Evolutionary conservation across 2,797 vertebrate genomes (phyloP).

Genomic region (Danionella dracula): DNA sequence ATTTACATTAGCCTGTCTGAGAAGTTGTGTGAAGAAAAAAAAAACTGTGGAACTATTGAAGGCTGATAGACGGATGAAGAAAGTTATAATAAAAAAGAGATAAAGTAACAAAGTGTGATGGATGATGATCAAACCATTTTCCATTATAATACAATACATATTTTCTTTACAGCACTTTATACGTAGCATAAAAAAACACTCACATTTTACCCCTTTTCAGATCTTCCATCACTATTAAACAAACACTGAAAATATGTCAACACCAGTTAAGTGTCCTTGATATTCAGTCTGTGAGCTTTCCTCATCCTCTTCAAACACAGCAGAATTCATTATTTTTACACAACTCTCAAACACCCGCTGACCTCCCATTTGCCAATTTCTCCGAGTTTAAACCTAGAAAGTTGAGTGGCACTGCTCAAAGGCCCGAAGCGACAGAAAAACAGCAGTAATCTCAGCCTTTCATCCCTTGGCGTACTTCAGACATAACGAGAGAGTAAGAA

Average conservation of each 20-base stretch:
- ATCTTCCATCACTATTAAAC: no score
- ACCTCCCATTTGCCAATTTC: neutral
- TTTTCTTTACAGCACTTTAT: no score
- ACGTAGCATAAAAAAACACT: no score
- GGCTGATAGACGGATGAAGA: neutral
- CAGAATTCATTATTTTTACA: neutral
- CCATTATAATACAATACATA: no score
- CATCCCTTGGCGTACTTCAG: neutral
- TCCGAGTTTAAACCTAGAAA: neutral
- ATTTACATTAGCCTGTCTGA: neutral
- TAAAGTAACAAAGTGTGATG: no score
- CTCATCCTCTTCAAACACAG: neutral
- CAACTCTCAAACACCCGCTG: neutral
- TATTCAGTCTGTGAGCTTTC: neutral
- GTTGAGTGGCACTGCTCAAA: neutral
- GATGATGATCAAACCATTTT: no score
- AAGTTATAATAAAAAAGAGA: no score
- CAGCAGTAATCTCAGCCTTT: neutral
- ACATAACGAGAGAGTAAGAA: neutral
- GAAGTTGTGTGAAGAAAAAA: neutral
- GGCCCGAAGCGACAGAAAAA: neutral
- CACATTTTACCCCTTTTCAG: no score
- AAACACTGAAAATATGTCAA: neutral
- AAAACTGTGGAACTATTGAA: neutral
- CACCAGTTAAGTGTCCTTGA: neutral